Conservation (phyloP, 2,888 invertebrate genomes). For the Mimas tiliae region DNA sequence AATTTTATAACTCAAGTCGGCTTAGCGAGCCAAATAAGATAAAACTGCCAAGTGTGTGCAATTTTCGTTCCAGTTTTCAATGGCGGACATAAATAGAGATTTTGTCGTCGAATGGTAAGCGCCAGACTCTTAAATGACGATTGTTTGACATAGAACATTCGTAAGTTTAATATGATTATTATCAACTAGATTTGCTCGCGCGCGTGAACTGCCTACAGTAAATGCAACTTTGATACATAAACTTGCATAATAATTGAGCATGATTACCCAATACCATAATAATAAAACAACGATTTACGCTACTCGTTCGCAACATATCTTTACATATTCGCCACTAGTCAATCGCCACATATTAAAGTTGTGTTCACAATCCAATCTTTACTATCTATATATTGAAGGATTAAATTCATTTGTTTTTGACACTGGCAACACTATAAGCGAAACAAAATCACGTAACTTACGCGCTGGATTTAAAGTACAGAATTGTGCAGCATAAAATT, state of each 20-base stretch:
- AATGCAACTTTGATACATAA: too few species aligned
- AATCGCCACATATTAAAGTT: constrained; percentile 6
- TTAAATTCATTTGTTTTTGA: constrained; percentile 33
- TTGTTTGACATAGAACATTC: constrained; percentile 13
- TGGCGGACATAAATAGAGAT: constrained; percentile 15
- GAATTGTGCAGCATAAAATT: background rate
- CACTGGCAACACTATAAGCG: background rate
- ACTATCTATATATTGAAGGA: constrained; percentile 44
- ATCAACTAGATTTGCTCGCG: background rate
- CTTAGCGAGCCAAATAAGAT: constrained; percentile 10
- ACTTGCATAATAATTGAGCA: background rate
- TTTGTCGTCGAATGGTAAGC: background rate
- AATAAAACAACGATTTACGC: constrained; percentile 1
- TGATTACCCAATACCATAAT: constrained; percentile 1
- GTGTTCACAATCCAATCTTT: constrained; percentile 27
- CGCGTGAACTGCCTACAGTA: too few species aligned
- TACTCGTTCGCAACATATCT: constrained; percentile 3
- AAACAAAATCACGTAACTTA: background rate
- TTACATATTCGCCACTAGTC: constrained; percentile 26
- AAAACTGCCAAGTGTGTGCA: constrained; percentile 8
- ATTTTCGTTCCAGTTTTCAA: constrained; percentile 27
- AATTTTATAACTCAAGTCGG: constrained; percentile 9
- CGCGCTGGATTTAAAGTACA: background rate
- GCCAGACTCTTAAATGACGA: background rate
- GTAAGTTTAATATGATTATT: background rate